phyloP scores from a whole-genome alignment of 2,888 invertebrate genomes.

The Athalia circularis region DNA sequence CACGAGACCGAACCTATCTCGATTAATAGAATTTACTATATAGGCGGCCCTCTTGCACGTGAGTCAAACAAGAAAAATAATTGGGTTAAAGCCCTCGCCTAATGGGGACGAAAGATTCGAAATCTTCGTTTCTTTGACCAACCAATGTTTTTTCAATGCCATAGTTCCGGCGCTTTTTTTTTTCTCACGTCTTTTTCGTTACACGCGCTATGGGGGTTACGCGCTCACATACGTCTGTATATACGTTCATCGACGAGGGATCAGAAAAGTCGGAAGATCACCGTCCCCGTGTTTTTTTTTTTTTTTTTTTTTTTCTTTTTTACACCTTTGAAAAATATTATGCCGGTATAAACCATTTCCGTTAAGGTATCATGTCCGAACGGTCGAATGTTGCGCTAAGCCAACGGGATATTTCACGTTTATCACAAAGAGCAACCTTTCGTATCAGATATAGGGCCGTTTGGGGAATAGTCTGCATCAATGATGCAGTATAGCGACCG shows the following conservation, averaged over 20 bases:
- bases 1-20: conserved; percentile 52
- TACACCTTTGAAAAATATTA: no score
- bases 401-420: conserved; percentile 66
- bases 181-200: not conserved
- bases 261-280: no score
- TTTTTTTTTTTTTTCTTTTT: no score
- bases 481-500: conserved; percentile 68
- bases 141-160: not conserved
- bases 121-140: not conserved
- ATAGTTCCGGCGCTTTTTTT: not conserved
- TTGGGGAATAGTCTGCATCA: conserved; percentile 71
- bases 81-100: conserved; percentile 52
- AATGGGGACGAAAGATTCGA: conserved; percentile 28
- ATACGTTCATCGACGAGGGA: no score
- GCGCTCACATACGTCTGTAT: not conserved
- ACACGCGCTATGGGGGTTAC: no score
- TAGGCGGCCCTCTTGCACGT: conserved; percentile 48
- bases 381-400: conserved; percentile 20
- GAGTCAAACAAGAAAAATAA: conserved; percentile 52
- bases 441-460: conserved; percentile 66
- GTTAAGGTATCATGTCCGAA: conserved; percentile 15
- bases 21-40: conserved; percentile 62
- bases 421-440: conserved; percentile 71
- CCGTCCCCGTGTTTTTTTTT: no score
- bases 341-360: not conserved